These are phyloP conservation scores for Trachymyrmex cornetzi DNA, from an alignment of 1,140 invertebrate genomes.

Conservation along the genomic window DNA sequence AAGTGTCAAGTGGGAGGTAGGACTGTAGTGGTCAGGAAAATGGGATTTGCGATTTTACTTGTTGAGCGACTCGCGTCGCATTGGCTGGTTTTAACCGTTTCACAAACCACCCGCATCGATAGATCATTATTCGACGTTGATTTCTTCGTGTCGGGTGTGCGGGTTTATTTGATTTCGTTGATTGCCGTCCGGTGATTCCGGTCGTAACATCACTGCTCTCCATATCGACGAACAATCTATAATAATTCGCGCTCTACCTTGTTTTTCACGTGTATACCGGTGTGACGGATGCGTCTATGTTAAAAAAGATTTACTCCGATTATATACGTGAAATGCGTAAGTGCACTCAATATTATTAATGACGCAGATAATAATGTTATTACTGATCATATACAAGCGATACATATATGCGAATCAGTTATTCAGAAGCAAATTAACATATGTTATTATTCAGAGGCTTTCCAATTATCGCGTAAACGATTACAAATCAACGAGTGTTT, in stretches of 20 bases:
- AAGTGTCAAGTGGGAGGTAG: slow-evolving; percentile 3
- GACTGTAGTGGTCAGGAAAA: slow-evolving; percentile 30
- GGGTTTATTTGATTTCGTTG: slow-evolving; percentile 63
- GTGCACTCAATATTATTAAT: slow-evolving; percentile 41
- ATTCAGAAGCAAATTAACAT: slow-evolving; percentile 47
- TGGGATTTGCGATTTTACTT: slow-evolving; percentile 51
- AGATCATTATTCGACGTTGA: slow-evolving; percentile 61
- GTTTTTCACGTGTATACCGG: slow-evolving; percentile 39
- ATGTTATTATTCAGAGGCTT: slow-evolving; percentile 39
- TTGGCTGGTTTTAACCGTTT: slow-evolving; percentile 49
- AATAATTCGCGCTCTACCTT: slow-evolving; percentile 50
- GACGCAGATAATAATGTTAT: slow-evolving; percentile 20
- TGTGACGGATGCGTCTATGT: not conserved
- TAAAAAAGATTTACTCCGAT: slow-evolving; percentile 25
- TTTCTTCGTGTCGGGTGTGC: slow-evolving; percentile 55
- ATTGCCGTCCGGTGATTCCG: slow-evolving; percentile 46
- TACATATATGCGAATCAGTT: not conserved
- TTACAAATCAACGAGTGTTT: slow-evolving; percentile 44
- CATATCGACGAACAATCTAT: slow-evolving; percentile 39
- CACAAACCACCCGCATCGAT: slow-evolving; percentile 52
- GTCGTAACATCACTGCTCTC: slow-evolving; percentile 43
- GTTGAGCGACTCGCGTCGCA: slow-evolving; percentile 44
- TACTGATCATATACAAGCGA: not conserved
- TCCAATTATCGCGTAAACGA: slow-evolving; percentile 26
- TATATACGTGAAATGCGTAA: not conserved